phyloP scores from a whole-genome alignment of 2,113 vertebrate species.

The Marcusenius ussheri region DNA sequence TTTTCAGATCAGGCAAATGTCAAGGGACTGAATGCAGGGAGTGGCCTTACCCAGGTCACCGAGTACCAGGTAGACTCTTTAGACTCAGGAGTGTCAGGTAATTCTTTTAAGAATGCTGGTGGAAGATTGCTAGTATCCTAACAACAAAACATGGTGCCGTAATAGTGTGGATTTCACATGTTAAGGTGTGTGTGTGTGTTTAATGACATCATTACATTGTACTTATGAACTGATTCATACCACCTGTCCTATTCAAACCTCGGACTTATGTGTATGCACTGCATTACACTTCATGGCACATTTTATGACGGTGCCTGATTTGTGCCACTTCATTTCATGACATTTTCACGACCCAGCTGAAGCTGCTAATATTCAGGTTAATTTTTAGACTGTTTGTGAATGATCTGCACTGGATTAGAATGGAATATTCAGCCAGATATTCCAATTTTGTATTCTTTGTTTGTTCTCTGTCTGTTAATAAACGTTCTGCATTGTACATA shows the following conservation, averaged over 20 bases:
- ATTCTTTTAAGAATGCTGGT: background rate
- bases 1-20: background rate
- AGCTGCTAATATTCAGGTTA: no score
- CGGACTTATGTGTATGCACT: background rate
- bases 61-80: background rate
- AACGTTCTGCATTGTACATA: no score
- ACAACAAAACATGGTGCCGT: background rate
- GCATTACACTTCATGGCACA: background rate
- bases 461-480: no score
- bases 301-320: no score
- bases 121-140: background rate
- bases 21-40: background rate
- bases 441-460: no score
- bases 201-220: background rate
- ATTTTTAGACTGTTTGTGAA: no score
- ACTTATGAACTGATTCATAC: background rate
- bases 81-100: background rate
- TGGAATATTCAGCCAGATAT: no score
- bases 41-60: background rate
- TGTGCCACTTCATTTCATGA: no score
- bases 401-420: no score
- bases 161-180: background rate
- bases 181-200: background rate
- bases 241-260: background rate
- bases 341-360: no score